These are phyloP conservation scores for Lasaia peninsularis DNA, from an alignment of 1,140 invertebrate genomes.

Conservation along the genomic window DNA sequence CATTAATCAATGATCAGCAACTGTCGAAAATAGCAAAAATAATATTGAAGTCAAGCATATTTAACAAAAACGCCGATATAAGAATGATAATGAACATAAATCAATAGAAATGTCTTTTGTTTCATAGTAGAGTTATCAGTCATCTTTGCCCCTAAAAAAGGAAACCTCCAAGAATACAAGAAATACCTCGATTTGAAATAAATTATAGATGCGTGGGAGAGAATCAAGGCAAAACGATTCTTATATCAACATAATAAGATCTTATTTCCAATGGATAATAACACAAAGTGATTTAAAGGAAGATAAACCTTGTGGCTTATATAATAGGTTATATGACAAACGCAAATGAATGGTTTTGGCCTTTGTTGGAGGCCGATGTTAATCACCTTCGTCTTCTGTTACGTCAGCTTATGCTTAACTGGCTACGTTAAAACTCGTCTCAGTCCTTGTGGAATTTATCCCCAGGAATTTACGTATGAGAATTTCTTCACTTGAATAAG, in stretches of 20 bases:
- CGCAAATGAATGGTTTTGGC: background rate
- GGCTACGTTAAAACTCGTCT: background rate
- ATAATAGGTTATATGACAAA: background rate
- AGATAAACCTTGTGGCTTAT: background rate
- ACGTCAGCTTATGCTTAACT: conserved; percentile 1
- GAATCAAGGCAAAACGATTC: background rate
- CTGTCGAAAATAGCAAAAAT: too few species aligned
- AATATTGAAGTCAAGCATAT: too few species aligned
- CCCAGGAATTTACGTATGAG: background rate
- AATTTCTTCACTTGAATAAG: too few species aligned
- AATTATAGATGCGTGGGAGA: background rate
- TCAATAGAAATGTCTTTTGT: background rate
- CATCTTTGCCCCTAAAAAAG: background rate
- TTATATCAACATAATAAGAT: background rate
- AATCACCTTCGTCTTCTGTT: conserved; percentile 10
- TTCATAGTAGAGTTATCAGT: background rate
- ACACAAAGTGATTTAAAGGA: conserved; percentile 1
- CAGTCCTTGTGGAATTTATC: background rate
- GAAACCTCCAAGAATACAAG: background rate
- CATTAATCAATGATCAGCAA: too few species aligned
- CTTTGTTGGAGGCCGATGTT: background rate
- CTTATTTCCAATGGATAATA: background rate
- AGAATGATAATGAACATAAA: background rate
- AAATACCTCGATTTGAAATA: conserved; percentile 7
- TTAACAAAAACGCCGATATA: too few species aligned